Evolutionary conservation across 1,140 invertebrate species (phyloP), one percentile per base, ranked within the genome.

Genomic region (Theocolax elegans): DNA sequence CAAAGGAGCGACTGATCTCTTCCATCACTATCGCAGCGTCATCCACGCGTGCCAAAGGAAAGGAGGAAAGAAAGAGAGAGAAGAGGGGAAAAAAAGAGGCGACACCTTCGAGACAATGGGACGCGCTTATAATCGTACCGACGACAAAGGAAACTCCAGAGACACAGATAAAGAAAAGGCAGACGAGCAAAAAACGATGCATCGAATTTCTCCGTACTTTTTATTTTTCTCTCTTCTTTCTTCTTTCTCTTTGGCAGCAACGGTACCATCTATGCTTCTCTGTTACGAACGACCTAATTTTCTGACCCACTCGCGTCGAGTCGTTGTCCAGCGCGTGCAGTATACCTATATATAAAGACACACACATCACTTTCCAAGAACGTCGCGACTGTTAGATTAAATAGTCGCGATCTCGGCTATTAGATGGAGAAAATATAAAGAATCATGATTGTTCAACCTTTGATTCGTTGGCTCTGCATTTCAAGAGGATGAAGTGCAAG

Each of bases 231-330:
- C 25, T 25, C 15, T 13, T 53, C 15, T 25, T 53, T 38, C 13
- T 53, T 29, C 67, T 54, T 42, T 46, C 51, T 56, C 51, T 25
- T 31, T 63, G 48, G 44, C 56, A 13, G 27, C 58, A 54, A 59
- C 58, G 74, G n/a, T n/a, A n/a, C n/a, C n/a, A n/a, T n/a, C n/a
- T n/a, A n/a, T n/a, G n/a, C n/a, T n/a, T n/a, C n/a, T n/a, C n/a
- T n/a, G n/a, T n/a, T n/a, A n/a, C n/a, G n/a, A 40, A 59, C 75
- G 81, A 79, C 82, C 81, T 80, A 79, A 83, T 84, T 83, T 83
- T 77, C 77, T 84, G 81, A 84, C 82, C 81, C 75, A 84, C 75
- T 84, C 72, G 21, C 72, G 67, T 40, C 64, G 23, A 60, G 51
- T 51, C 62, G n/a, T n/a, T n/a, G n/a, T n/a, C n/a, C 65, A 3